Evolutionary conservation across 2,797 vertebrate genomes (phyloP).

Genomic region (Neosalanx taihuensis): DNA sequence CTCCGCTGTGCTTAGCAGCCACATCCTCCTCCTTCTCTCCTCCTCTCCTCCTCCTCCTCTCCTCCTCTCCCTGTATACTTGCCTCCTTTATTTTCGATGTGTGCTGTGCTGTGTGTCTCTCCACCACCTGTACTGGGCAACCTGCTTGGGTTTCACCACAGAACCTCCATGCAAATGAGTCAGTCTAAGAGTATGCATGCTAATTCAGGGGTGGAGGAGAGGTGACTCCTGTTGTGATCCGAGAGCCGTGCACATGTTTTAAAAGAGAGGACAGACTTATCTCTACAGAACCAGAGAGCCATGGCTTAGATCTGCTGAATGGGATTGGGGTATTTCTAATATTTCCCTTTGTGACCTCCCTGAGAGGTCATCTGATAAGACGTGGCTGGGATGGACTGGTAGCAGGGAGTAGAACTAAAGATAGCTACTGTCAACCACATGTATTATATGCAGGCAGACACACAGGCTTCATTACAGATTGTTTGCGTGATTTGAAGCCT

Average conservation of each 20-base stretch:
- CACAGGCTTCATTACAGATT: not conserved
- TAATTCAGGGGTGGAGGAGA: not conserved
- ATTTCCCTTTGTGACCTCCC: slow-evolving; percentile 16
- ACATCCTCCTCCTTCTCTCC: not conserved
- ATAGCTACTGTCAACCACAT: slow-evolving; percentile 13
- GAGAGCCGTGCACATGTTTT: not conserved
- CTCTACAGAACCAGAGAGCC: not conserved
- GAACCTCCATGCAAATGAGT: slow-evolving; percentile 1
- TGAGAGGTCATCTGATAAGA: slow-evolving; percentile 1
- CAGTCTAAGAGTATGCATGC: not conserved
- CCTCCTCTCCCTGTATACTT: not conserved
- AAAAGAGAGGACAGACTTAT: slow-evolving; percentile 7
- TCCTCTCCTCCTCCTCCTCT: not conserved
- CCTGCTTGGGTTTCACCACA: slow-evolving; percentile 9
- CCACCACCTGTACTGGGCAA: not conserved
- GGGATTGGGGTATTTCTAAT: slow-evolving; percentile 16
- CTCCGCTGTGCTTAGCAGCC: not conserved
- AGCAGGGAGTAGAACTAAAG: slow-evolving; percentile 18
- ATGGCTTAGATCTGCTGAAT: not conserved
- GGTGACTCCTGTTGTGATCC: slow-evolving; percentile 2
- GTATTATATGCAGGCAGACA: not conserved
- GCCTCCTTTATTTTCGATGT: not conserved
- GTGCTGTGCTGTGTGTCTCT: not conserved
- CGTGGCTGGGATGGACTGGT: not conserved
- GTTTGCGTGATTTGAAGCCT: not conserved